Base-by-base conservation (phyloP, 1,140 invertebrate genomes). In the Anagrus nilaparvatae region DNA sequence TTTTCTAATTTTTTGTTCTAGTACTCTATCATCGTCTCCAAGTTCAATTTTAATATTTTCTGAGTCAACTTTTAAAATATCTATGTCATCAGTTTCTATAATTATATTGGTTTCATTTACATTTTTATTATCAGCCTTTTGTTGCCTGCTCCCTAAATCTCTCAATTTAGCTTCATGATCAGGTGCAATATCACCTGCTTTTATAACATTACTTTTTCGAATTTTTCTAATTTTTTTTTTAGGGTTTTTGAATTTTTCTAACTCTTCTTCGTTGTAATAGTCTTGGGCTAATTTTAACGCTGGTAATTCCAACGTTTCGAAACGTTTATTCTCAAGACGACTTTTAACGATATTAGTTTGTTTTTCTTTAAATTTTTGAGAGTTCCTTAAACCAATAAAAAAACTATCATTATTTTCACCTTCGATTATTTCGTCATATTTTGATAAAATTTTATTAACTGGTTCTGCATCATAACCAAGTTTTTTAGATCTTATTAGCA, bases 381-480 rank as follows among this genome's bases (percentile, higher is more conserved):
- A 58, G 44, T 63, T 65, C 36, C 71, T 64, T 44, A 73, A 69
- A 37, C 90, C 89, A 46, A 95, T 74, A 28, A 75, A 63, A 71
- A 98, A 98, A 30, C 77, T 82, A 32, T 81, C 75, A 40, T 76
- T 78, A 54, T 84, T 82, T 30, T 68, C 66, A 3, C 87, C 88
- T 34, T 86, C 78, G 30, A 97, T 83, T 65, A 96, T 92, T 57
- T 96, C 93, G 65, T 98, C 92, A 65, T 99, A 99, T 71, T 98
- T 97, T 42, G 79, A 68, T 4, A 99, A 71, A 59, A 54, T 74
- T 58, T 66, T 81, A 72, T 59, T 80, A 53, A 64, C 76, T 50
- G 80, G 69, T 58, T 90, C 94, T 3, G 86, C 84, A 57, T 83
- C 80, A 53, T 83, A 91, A 24, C 74, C 75, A 28, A 73, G 77